These are phyloP conservation scores for Lepidonotus clava DNA, from an alignment of 2,888 invertebrate species.

Conservation along the genomic window DNA sequence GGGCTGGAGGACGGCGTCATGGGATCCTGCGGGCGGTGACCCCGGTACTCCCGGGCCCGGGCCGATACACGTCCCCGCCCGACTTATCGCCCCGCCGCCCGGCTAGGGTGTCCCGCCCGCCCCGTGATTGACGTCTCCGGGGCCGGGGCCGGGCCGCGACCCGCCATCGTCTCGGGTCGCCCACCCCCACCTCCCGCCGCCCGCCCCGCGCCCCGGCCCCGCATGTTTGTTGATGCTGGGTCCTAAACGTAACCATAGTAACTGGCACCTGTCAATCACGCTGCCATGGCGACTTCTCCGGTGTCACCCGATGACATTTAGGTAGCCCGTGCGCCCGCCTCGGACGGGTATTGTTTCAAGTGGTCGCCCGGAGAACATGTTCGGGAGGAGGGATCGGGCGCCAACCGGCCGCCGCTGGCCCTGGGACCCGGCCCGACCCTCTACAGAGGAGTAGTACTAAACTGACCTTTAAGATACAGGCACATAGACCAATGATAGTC, in stretches of 20 bases:
- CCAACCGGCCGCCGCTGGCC: neutral
- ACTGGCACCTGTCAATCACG: constrained; percentile 44
- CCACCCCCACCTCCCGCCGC: neutral
- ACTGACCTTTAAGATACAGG: too few relatives aligned
- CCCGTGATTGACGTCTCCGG: neutral
- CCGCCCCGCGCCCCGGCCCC: neutral
- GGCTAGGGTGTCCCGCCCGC: neutral
- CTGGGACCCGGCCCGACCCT: neutral
- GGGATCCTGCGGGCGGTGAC: too few relatives aligned
- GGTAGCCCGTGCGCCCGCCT: neutral
- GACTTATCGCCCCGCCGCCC: neutral
- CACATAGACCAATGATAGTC: too few relatives aligned
- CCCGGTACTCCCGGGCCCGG: neutral
- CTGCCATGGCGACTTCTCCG: neutral
- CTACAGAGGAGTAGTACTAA: too few relatives aligned
- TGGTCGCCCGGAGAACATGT: neutral
- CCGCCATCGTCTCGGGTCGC: neutral
- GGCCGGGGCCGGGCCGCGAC: neutral
- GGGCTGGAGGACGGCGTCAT: too few relatives aligned
- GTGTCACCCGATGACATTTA: constrained; percentile 14
- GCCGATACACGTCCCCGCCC: neutral
- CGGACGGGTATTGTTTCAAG: constrained; percentile 36
- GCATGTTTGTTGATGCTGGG: constrained; percentile 7
- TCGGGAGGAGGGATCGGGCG: neutral
- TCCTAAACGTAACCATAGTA: constrained; percentile 32